phyloP scores from a whole-genome alignment of 2,888 invertebrate species.

The Meta bourneti region DNA sequence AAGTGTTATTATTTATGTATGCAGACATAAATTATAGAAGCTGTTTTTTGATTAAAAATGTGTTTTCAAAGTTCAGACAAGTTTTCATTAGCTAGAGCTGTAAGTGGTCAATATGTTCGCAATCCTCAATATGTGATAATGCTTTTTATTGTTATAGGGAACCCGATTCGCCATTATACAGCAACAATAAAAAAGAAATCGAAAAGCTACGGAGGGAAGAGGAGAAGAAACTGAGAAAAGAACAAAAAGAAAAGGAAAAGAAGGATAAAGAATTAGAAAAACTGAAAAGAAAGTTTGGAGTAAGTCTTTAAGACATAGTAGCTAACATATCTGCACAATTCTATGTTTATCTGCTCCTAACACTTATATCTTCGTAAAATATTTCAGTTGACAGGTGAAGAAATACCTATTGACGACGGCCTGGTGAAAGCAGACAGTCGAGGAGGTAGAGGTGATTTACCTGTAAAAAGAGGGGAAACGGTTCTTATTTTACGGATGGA shows the following conservation, averaged over 20 bases:
- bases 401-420: constrained; percentile 77
- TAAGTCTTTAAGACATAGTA: constrained; percentile 2
- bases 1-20: no score
- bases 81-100: no score
- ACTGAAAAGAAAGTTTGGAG: constrained; percentile 73
- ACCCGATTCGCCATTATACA: constrained; percentile 57
- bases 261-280: constrained; percentile 73
- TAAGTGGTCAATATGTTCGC: neutral
- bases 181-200: constrained; percentile 74
- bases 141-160: constrained; percentile 36
- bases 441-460: constrained; percentile 70
- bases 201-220: constrained; percentile 67
- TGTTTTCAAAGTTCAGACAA: no score
- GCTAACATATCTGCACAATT: no score
- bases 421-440: constrained; percentile 76
- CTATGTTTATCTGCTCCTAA: no score
- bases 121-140: neutral
- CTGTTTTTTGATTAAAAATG: no score
- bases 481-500: constrained; percentile 78
- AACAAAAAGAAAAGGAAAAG: constrained; percentile 75
- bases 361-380: neutral
- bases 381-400: constrained; percentile 76
- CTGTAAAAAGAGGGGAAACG: constrained; percentile 76
- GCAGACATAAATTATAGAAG: no score
- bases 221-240: constrained; percentile 73